These are phyloP conservation scores for Rhyacichthys aspro DNA, from an alignment of 2,797 vertebrate genomes.

Conservation along the genomic window DNA sequence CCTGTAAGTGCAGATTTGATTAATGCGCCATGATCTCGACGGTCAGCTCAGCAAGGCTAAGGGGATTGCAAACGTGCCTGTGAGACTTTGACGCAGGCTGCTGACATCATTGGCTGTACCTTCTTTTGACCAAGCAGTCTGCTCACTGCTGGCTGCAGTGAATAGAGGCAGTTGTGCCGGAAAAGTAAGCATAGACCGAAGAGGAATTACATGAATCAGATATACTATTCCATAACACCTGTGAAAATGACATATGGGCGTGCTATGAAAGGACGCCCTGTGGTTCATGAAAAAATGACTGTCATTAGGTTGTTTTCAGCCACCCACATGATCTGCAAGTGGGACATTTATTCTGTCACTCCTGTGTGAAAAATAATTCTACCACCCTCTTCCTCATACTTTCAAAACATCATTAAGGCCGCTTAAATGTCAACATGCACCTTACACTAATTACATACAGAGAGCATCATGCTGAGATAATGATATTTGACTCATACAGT, in stretches of 20 bases:
- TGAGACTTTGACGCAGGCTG: constrained; percentile 78
- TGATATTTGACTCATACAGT: constrained; percentile 54
- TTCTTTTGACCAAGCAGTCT: constrained; percentile 62
- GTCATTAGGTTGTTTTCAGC: constrained; percentile 21
- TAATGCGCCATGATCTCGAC: constrained; percentile 51
- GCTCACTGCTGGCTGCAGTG: constrained; percentile 29
- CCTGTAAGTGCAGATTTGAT: constrained; percentile 54
- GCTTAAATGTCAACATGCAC: constrained; percentile 55
- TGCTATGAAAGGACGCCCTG: constrained; percentile 6
- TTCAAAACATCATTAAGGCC: constrained; percentile 56
- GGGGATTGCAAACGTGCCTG: constrained; percentile 63
- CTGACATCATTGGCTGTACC: constrained; percentile 77
- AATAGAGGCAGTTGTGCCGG: constrained; percentile 21
- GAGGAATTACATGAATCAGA: constrained; percentile 8
- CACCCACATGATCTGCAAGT: constrained; percentile 36
- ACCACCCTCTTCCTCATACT: constrained; percentile 34
- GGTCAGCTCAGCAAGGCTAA: constrained; percentile 58
- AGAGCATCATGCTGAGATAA: constrained; percentile 57
- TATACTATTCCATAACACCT: neutral
- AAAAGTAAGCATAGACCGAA: neutral
- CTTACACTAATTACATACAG: constrained; percentile 60
- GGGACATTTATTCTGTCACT: constrained; percentile 43
- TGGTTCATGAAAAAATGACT: constrained; percentile 17
- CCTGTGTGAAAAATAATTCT: constrained; percentile 31
- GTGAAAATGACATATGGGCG: neutral